Conservation (phyloP, 1,140 invertebrate species). For the Phymorhynchus buccinoides region DNA sequence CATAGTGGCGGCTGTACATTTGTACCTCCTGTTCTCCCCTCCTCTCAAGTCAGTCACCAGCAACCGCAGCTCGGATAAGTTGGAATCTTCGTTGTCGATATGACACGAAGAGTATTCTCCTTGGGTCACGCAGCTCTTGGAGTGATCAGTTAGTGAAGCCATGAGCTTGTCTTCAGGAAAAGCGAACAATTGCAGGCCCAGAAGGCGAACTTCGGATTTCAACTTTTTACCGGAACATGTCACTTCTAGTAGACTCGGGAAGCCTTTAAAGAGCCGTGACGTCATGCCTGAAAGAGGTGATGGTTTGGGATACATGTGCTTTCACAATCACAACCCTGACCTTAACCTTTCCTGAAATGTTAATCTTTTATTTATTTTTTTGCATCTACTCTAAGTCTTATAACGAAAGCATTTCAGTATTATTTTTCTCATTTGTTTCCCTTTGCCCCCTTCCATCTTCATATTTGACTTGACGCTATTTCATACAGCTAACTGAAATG, state of each 20-base stretch:
- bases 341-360: too few species aligned
- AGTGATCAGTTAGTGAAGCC: slow-evolving; percentile 4
- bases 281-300: slow-evolving; percentile 25
- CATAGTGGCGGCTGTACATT: slow-evolving; percentile 15
- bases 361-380: too few species aligned
- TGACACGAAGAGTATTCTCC: slow-evolving; percentile 21
- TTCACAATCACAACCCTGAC: too few species aligned
- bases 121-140: slow-evolving; percentile 1
- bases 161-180: background rate
- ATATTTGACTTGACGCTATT: too few species aligned
- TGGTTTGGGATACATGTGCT: too few species aligned
- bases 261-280: background rate
- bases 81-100: background rate
- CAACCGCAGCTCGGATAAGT: background rate
- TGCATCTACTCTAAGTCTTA: too few species aligned
- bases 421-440: too few species aligned
- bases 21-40: slow-evolving; percentile 20
- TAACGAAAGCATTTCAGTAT: too few species aligned
- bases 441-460: too few species aligned
- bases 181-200: background rate
- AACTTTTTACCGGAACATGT: slow-evolving; percentile 18
- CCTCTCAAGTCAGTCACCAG: slow-evolving; percentile 22
- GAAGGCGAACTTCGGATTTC: slow-evolving; percentile 21
- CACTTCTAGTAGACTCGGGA: slow-evolving; percentile 27
- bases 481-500: too few species aligned